A percentile compares a stretch with the other conserved stretches of the same genome.
These are phyloP conservation scores for Junonia oenone DNA, from an alignment of 2,888 invertebrate genomes.

Conservation along the genomic window DNA sequence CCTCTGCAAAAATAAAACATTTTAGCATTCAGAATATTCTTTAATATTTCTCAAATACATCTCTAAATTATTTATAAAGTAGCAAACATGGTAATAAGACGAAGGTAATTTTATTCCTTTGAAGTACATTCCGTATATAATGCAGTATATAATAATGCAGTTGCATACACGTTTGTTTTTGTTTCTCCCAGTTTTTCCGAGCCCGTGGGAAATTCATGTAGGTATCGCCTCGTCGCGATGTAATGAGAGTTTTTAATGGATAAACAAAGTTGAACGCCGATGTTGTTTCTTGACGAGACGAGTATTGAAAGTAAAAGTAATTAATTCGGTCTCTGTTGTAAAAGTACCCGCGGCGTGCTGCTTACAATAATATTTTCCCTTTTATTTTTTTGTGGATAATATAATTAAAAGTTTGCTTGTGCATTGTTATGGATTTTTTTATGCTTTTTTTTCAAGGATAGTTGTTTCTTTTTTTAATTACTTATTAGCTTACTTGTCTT, in stretches of 20 bases:
- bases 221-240: background rate
- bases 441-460: background rate
- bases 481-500: no score
- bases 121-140: background rate
- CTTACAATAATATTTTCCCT: background rate
- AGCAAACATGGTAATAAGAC: no score
- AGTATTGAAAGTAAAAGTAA: background rate
- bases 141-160: background rate
- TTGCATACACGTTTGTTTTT: background rate
- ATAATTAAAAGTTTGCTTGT: background rate
- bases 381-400: background rate
- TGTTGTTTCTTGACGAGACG: background rate
- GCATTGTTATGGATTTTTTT: background rate
- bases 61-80: no score
- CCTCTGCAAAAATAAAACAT: no score
- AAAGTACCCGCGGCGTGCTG: constrained; percentile 1
- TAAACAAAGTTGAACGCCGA: constrained; percentile 1
- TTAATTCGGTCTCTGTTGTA: constrained; percentile 5
- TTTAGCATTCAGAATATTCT: no score
- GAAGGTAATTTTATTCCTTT: background rate
- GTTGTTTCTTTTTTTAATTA: no score
- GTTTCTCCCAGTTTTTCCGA: background rate
- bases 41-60: no score
- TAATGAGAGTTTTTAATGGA: constrained; percentile 5
- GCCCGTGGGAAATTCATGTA: constrained; percentile 2